Evolutionary conservation across 35 echinoderm and acorn worm genomes (phyloP).

Genomic region (Heliocidaris erythrogramma): DNA sequence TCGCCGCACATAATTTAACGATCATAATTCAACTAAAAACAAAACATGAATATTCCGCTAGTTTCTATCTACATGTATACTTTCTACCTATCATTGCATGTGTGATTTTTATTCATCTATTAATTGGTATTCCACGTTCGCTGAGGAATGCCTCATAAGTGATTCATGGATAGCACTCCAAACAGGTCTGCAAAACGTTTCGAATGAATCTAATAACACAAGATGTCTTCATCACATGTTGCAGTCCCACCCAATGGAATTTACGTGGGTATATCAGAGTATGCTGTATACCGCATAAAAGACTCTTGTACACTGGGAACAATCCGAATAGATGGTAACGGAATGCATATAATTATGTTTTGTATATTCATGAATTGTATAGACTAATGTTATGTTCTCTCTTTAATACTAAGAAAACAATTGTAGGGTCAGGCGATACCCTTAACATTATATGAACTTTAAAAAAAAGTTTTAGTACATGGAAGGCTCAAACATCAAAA

Average conservation of each 20-base stretch:
- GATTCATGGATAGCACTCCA: neutral
- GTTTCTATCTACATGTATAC: neutral
- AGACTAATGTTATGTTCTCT: too few species aligned
- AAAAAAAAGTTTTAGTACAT: too few species aligned
- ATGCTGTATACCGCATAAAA: neutral
- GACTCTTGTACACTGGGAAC: too few species aligned
- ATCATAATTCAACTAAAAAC: neutral
- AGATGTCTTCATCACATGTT: neutral
- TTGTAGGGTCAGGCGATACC: too few species aligned
- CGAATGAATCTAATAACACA: neutral
- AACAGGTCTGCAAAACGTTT: conserved; percentile 1
- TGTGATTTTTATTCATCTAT: neutral
- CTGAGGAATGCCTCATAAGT: neutral
- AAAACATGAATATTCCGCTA: neutral
- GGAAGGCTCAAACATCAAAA: too few species aligned
- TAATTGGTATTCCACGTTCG: neutral
- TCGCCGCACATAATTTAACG: too few species aligned
- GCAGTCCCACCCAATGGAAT: neutral
- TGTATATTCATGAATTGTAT: too few species aligned
- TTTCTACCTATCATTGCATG: neutral
- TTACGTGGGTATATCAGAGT: neutral
- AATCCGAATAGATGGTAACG: too few species aligned
- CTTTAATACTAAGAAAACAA: too few species aligned
- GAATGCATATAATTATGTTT: too few species aligned
- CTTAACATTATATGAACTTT: too few species aligned